phyloP scores from a whole-genome alignment of 1,140 invertebrate genomes.

The Hylyphantes graminicola region DNA sequence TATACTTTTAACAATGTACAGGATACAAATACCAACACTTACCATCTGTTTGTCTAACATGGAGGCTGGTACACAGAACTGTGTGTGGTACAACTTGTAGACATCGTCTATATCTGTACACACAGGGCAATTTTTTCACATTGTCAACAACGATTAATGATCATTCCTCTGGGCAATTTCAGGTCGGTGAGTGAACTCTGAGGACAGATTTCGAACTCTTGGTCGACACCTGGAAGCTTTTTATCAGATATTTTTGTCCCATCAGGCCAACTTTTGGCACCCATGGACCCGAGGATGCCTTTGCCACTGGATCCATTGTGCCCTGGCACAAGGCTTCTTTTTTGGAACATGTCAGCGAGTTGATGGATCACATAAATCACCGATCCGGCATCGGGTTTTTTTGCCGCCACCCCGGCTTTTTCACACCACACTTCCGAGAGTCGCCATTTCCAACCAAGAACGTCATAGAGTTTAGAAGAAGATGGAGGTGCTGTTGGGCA shows the following conservation, averaged over 20 bases:
- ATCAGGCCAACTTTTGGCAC: constrained; percentile 21
- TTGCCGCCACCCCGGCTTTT: constrained; percentile 12
- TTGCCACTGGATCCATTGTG: constrained; percentile 34
- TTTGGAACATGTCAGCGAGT: constrained; percentile 38
- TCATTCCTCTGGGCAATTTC: constrained; percentile 49
- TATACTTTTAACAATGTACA: too few relatives aligned
- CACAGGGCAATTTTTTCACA: neutral
- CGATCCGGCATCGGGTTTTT: constrained; percentile 26
- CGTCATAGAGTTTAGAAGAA: too few relatives aligned
- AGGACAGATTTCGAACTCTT: constrained; percentile 42
- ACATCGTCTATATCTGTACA: constrained; percentile 30
- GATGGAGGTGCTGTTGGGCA: too few relatives aligned
- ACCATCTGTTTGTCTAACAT: constrained; percentile 3
- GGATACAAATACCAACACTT: neutral
- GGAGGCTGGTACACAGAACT: neutral
- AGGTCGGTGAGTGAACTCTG: constrained; percentile 53
- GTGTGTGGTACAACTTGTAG: constrained; percentile 38
- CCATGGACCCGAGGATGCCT: constrained; percentile 9
- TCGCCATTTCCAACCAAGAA: too few relatives aligned
- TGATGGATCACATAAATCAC: constrained; percentile 57
- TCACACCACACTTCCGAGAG: neutral
- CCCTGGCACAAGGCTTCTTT: constrained; percentile 46
- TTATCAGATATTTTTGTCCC: constrained; percentile 52
- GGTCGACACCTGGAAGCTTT: constrained; percentile 40
- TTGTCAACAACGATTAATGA: constrained; percentile 53